Evolutionary conservation across 2,797 vertebrate genomes (phyloP).

Genomic region (Falco novaeseelandiae): DNA sequence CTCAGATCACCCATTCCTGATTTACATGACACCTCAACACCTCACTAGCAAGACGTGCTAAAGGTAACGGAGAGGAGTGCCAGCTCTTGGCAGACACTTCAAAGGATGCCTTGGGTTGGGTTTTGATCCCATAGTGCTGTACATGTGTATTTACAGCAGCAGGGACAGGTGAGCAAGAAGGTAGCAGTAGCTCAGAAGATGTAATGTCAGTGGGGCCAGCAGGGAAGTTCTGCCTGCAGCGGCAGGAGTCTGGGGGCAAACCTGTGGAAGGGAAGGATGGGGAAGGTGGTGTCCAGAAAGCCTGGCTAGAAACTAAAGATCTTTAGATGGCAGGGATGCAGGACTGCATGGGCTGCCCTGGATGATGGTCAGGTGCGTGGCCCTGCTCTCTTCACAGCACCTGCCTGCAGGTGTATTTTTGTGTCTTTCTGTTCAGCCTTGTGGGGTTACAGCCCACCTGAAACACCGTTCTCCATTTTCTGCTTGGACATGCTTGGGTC

Average conservation of each 20-base stretch:
- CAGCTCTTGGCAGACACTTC: not conserved
- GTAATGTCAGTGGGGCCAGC: too few relatives aligned
- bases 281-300: not conserved
- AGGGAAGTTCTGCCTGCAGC: not conserved
- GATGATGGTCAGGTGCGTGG: not conserved
- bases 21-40: not conserved
- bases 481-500: not conserved
- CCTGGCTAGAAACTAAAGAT: not conserved
- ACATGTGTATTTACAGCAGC: rapidly evolving
- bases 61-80: not conserved
- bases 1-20: not conserved
- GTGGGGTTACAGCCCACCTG: not conserved
- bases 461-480: not conserved
- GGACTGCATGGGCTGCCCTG: not conserved
- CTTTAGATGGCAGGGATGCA: not conserved
- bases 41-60: not conserved
- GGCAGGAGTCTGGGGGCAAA: not conserved
- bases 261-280: not conserved
- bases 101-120: not conserved
- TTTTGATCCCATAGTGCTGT: not conserved
- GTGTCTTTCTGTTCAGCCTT: not conserved
- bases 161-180: not conserved
- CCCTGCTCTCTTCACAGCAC: not conserved
- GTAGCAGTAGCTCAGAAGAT: not conserved
- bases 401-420: not conserved